These are phyloP conservation scores for Myotis brandtii DNA, from an alignment of 2,113 vertebrate genomes.

Conservation along the genomic window DNA sequence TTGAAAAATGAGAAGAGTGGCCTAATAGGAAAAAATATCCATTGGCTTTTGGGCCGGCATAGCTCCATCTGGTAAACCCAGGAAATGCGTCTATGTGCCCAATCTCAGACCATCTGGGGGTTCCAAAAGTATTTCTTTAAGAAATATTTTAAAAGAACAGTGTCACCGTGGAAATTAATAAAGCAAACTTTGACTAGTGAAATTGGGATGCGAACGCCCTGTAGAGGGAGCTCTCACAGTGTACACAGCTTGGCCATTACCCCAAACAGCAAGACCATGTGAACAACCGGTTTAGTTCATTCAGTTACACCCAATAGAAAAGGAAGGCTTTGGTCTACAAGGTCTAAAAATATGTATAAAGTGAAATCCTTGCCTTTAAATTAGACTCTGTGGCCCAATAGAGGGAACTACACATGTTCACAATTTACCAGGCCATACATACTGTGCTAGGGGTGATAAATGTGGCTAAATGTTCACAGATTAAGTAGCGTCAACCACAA, in stretches of 20 bases:
- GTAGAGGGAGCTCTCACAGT: neutral
- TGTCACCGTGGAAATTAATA: neutral
- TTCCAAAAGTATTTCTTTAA: neutral
- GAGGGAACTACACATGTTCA: neutral
- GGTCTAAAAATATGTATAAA: neutral
- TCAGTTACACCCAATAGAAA: no score
- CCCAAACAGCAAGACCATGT: neutral
- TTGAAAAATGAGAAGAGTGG: neutral
- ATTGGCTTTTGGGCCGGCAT: neutral
- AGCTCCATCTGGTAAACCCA: neutral
- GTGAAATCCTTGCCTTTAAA: neutral
- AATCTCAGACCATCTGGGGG: neutral
- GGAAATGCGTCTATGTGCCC: neutral
- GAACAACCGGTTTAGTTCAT: no score
- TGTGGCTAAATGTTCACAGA: neutral
- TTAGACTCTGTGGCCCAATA: neutral
- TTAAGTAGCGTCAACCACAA: neutral
- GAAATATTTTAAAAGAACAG: constrained; percentile 22
- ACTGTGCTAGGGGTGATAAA: neutral
- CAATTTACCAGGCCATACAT: neutral
- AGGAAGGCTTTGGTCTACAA: neutral
- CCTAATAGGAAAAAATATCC: neutral
- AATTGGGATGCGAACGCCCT: neutral
- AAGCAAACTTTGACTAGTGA: neutral
- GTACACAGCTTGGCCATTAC: neutral